Conservation (phyloP, 2,888 invertebrate genomes). For the Mystacides longicornis region DNA sequence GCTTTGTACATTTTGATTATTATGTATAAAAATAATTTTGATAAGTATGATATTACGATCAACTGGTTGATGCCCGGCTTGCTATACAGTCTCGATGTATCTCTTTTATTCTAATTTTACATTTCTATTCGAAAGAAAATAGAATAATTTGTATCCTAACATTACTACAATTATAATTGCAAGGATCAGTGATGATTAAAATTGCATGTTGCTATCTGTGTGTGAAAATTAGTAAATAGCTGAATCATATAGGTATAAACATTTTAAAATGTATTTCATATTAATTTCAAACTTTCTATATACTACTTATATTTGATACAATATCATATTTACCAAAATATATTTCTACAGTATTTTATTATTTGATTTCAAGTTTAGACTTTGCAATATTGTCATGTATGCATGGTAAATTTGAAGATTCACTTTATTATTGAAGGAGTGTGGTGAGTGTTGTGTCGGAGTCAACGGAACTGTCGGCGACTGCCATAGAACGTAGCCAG, state of each 20-base stretch:
- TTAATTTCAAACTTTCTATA: background rate
- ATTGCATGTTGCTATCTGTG: too few species aligned
- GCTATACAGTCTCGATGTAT: too few species aligned
- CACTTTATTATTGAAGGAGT: slow-evolving; percentile 22
- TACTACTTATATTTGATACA: slow-evolving; percentile 1
- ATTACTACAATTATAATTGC: too few species aligned
- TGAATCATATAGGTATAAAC: background rate
- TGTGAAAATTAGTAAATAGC: too few species aligned
- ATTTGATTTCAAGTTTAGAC: slow-evolving; percentile 17
- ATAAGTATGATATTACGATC: slow-evolving; percentile 8
- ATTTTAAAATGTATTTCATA: background rate
- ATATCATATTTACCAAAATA: slow-evolving; percentile 14
- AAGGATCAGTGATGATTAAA: too few species aligned
- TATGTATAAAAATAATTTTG: slow-evolving; percentile 6
- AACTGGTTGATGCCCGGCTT: too few species aligned
- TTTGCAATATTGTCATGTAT: slow-evolving; percentile 26
- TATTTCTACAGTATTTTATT: slow-evolving; percentile 16
- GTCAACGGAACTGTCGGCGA: slow-evolving; percentile 11
- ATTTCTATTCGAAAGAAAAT: too few species aligned
- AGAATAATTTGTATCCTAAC: too few species aligned
- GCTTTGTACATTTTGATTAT: slow-evolving; percentile 26
- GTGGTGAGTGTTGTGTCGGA: slow-evolving; percentile 14
- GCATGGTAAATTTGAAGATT: slow-evolving; percentile 26
- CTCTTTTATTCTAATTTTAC: too few species aligned
- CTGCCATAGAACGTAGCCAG: slow-evolving; percentile 19